Conservation (phyloP, 2,888 invertebrate genomes). For the Leptinotarsa rubiginosa region DNA sequence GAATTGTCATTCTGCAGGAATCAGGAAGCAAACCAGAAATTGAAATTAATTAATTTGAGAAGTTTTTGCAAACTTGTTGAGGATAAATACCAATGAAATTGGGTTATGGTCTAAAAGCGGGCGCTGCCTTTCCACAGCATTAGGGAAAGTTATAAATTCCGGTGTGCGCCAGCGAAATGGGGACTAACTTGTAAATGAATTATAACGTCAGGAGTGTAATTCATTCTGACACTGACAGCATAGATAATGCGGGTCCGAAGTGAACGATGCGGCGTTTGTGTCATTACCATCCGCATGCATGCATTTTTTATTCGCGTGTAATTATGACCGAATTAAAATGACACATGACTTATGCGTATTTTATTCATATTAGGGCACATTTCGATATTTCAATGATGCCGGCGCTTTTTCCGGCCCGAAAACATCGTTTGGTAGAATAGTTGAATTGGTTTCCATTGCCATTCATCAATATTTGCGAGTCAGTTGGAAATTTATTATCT, state of each 20-base stretch:
- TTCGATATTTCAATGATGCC: constrained; percentile 21
- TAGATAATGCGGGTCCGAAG: constrained; percentile 52
- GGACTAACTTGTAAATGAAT: constrained; percentile 54
- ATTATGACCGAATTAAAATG: constrained; percentile 32
- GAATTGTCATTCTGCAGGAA: neutral
- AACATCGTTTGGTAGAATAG: constrained; percentile 2
- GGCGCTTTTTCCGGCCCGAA: neutral
- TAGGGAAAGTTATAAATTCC: constrained; percentile 50
- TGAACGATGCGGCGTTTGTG: constrained; percentile 17
- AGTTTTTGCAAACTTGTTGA: constrained; percentile 40
- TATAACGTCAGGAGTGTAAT: constrained; percentile 53
- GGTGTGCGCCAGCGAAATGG: constrained; percentile 36
- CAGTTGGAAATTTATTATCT: constrained; percentile 21
- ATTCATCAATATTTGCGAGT: constrained; percentile 28
- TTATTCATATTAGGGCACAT: constrained; percentile 17
- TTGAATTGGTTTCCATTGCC: constrained; percentile 22
- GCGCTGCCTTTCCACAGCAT: constrained; percentile 43
- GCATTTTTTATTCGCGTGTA: constrained; percentile 26
- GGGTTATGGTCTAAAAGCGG: constrained; percentile 36
- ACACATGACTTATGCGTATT: constrained; percentile 19
- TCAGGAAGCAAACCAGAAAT: constrained; percentile 17
- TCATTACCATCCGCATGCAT: constrained; percentile 38
- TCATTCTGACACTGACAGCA: constrained; percentile 53
- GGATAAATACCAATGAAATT: constrained; percentile 40
- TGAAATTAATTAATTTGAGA: constrained; percentile 38